Percentiles rank a stretch among this genome's conserved stretches.
phyloP scores from a whole-genome alignment of 1,140 invertebrate species.

The Penaeus indicus region DNA sequence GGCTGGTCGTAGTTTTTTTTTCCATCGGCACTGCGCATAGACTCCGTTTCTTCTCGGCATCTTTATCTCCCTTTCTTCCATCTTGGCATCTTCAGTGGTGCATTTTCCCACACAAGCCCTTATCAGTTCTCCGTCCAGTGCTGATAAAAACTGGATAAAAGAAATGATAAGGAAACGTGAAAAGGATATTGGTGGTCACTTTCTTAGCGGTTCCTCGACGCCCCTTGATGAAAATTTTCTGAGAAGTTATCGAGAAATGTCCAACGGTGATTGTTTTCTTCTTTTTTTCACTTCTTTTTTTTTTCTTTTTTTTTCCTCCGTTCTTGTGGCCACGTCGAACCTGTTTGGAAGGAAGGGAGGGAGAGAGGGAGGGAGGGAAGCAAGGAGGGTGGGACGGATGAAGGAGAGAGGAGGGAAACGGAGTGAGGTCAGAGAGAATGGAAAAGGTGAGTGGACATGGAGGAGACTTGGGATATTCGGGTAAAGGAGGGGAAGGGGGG shows the following conservation, averaged over 20 bases:
- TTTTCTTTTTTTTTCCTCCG: too few species aligned
- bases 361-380: background rate
- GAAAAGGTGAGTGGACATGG: background rate
- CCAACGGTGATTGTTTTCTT: background rate
- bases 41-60: background rate
- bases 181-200: slow-evolving; percentile 27
- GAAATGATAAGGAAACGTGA: slow-evolving; percentile 64
- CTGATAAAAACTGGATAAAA: slow-evolving; percentile 62
- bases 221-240: background rate
- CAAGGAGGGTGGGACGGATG: background rate
- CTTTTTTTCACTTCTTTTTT: too few species aligned
- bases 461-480: too few species aligned
- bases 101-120: slow-evolving; percentile 59
- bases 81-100: slow-evolving; percentile 35
- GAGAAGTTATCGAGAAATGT: background rate
- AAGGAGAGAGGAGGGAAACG: background rate
- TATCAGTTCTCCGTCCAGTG: slow-evolving; percentile 65
- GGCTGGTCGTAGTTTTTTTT: background rate
- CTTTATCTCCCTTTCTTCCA: background rate
- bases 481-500: background rate
- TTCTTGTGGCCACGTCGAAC: too few species aligned
- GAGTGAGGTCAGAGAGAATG: background rate
- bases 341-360: background rate
- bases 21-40: too few species aligned
- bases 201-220: background rate